Conservation (phyloP, 2,113 vertebrate genomes). For the Trichomycterus rosablanca region DNA sequence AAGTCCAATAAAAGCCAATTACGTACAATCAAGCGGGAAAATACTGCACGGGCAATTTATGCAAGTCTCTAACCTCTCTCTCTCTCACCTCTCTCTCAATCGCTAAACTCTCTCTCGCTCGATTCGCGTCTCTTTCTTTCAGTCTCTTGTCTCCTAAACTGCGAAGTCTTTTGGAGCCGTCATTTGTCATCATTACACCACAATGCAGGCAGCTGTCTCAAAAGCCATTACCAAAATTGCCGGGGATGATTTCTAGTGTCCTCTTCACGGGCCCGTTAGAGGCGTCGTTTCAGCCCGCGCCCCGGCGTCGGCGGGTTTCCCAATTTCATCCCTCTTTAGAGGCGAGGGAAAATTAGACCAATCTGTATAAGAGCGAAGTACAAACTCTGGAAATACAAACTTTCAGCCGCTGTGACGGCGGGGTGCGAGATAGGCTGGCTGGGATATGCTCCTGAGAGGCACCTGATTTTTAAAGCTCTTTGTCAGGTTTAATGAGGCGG, state of each 20-base stretch:
- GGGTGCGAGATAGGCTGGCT: no score
- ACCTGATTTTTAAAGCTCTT: no score
- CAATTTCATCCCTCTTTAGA: conserved; percentile 49
- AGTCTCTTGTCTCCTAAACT: conserved; percentile 35
- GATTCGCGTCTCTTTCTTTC: background rate
- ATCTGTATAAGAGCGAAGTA: conserved; percentile 43
- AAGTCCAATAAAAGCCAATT: conserved; percentile 66
- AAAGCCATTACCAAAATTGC: conserved; percentile 77
- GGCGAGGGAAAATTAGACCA: conserved; percentile 40
- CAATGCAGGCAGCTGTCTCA: conserved; percentile 68
- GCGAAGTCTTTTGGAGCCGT: conserved; percentile 59
- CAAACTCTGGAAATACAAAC: background rate
- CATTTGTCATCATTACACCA: conserved; percentile 76
- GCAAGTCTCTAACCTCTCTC: conserved; percentile 55
- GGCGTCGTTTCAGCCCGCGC: conserved; percentile 47
- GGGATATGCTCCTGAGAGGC: no score
- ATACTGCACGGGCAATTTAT: conserved; percentile 55
- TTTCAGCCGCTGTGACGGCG: no score
- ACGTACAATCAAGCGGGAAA: conserved; percentile 62
- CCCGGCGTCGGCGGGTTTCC: conserved; percentile 52
- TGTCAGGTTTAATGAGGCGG: no score
- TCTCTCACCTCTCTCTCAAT: background rate
- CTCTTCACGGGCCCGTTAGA: conserved; percentile 59
- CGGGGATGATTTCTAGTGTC: conserved; percentile 77
- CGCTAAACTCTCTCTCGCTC: background rate